Conservation (phyloP, 2,888 invertebrate genomes). For the Eristalinus aeneus region DNA sequence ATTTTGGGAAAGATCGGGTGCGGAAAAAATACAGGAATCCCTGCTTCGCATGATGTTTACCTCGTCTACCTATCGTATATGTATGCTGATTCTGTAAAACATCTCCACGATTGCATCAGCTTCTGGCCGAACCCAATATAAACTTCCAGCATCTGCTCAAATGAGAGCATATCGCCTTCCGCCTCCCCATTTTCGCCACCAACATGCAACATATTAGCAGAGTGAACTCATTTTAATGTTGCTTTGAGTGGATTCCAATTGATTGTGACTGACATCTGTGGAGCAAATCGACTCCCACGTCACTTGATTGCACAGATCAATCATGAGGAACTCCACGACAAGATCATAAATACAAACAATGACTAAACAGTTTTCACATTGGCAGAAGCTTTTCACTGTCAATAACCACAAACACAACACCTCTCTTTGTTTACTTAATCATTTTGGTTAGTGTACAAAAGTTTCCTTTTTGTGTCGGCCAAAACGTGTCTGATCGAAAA, state of each 20-base stretch:
- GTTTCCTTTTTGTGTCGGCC: constrained; percentile 2
- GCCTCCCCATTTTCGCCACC: no score
- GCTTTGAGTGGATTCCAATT: not conserved
- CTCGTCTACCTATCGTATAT: not conserved
- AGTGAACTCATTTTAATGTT: not conserved
- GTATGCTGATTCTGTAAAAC: not conserved
- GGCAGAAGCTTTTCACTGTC: not conserved
- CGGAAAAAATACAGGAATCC: not conserved
- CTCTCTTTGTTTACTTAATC: constrained; percentile 51
- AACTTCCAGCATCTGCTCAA: not conserved
- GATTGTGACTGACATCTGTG: not conserved
- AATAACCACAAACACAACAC: not conserved
- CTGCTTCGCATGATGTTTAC: not conserved
- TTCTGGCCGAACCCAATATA: not conserved
- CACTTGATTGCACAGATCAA: not conserved
- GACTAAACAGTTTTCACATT: not conserved
- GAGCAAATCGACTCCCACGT: not conserved
- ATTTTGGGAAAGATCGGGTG: not conserved
- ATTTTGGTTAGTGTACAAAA: not conserved
- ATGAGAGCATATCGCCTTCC: not conserved
- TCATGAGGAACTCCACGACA: not conserved
- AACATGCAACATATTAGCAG: no score
- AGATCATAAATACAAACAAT: not conserved
- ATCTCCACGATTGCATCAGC: not conserved
- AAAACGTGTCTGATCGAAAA: constrained; percentile 43